These are phyloP conservation scores for Chiloscyllium punctatum DNA, from an alignment of 2,797 vertebrate genomes.

Conservation along the genomic window DNA sequence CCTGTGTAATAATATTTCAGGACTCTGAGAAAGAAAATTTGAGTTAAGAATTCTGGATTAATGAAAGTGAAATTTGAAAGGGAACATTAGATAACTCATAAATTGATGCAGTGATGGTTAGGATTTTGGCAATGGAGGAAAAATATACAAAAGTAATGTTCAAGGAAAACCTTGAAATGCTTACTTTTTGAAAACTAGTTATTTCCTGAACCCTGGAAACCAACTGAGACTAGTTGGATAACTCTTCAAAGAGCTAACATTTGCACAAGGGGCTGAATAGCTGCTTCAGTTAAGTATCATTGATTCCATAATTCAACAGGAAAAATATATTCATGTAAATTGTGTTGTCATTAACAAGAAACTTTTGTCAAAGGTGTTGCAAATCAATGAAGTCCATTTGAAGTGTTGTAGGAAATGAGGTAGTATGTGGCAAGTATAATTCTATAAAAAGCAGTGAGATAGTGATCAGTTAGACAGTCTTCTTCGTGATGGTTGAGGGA, in stretches of 20 bases:
- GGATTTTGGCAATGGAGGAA: not conserved
- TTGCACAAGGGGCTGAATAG: not conserved
- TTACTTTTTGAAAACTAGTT: not conserved
- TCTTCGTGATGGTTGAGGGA: not conserved
- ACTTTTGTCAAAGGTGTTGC: not conserved
- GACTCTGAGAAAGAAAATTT: not conserved
- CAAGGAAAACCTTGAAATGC: not conserved
- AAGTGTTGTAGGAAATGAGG: not conserved
- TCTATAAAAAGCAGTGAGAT: not conserved
- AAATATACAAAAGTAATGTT: not conserved
- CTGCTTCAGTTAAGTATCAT: not conserved
- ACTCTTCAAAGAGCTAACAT: not conserved
- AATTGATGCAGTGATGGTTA: not conserved
- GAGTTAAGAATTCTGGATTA: not conserved
- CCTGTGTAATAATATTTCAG: not conserved
- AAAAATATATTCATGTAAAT: not conserved
- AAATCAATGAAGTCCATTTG: not conserved
- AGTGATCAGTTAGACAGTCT: not conserved
- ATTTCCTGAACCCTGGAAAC: not conserved
- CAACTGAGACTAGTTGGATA: not conserved
- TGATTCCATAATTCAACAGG: not conserved
- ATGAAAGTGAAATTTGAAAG: not conserved
- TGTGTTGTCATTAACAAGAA: not conserved
- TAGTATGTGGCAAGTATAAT: not conserved
- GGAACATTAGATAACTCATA: not conserved